These are phyloP conservation scores for Argyresthia goedartella DNA, from an alignment of 2,888 invertebrate genomes.

Conservation along the genomic window DNA sequence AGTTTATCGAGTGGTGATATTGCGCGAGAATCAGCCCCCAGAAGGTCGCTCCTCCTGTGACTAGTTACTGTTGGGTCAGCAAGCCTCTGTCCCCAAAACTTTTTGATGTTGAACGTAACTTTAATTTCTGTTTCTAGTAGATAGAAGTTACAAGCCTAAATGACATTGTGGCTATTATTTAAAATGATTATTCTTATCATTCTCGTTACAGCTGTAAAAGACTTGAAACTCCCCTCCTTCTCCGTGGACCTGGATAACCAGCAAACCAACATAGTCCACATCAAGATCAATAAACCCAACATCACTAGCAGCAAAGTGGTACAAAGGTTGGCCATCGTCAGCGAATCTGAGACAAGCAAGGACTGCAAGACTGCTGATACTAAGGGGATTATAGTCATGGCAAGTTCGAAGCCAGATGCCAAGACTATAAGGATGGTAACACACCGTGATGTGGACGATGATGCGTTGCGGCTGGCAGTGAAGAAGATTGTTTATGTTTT, in stretches of 20 bases:
- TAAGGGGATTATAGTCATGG: constrained; percentile 49
- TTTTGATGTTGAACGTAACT: too few species aligned
- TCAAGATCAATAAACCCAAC: constrained; percentile 56
- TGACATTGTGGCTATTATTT: background rate
- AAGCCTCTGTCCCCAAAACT: too few species aligned
- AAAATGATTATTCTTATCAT: background rate
- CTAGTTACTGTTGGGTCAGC: too few species aligned
- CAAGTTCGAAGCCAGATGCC: constrained; percentile 57
- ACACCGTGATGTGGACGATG: constrained; percentile 73
- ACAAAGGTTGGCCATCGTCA: constrained; percentile 54
- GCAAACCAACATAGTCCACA: constrained; percentile 76
- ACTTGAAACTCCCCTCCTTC: constrained; percentile 59
- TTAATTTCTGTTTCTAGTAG: too few species aligned
- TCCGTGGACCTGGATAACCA: constrained; percentile 64
- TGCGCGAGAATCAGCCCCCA: too few species aligned
- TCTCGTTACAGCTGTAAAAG: constrained; percentile 49
- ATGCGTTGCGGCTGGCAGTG: constrained; percentile 67
- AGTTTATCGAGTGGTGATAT: too few species aligned
- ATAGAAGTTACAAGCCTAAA: too few species aligned
- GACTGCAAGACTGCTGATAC: constrained; percentile 45
- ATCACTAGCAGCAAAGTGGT: constrained; percentile 65
- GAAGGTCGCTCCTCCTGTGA: too few species aligned
- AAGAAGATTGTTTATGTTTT: constrained; percentile 73
- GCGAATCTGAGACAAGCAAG: constrained; percentile 50
- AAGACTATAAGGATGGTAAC: constrained; percentile 71